Evolutionary conservation across 1,140 invertebrate genomes (phyloP).

Genomic region (Dreissena rostriformis): DNA sequence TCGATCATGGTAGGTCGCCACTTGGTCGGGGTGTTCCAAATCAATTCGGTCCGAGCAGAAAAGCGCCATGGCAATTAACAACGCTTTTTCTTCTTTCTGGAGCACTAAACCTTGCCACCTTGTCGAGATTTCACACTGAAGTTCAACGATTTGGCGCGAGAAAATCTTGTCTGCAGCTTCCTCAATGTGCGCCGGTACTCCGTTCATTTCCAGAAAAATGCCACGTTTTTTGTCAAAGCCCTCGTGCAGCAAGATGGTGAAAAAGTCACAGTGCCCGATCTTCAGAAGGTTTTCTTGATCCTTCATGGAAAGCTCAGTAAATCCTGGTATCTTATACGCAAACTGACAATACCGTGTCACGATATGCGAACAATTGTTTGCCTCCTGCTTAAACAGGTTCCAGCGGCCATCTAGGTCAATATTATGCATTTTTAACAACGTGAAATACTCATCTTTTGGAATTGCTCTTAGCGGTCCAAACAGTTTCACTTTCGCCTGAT

Average conservation of each 20-base stretch:
- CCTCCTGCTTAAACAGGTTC: conserved; percentile 41
- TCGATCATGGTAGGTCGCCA: conserved; percentile 17
- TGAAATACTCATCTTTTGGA: conserved; percentile 52
- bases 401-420: conserved; percentile 48
- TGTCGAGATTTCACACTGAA: conserved; percentile 19
- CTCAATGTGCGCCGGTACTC: conserved; percentile 39
- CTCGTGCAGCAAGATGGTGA: conserved; percentile 51
- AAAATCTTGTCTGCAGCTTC: conserved; percentile 56
- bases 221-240: conserved; percentile 40
- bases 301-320: conserved; percentile 23
- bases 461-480: conserved; percentile 49
- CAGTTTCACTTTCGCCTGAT: conserved; percentile 41
- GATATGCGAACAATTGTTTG: conserved; percentile 41
- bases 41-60: conserved; percentile 42
- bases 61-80: conserved; percentile 42
- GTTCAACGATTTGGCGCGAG: conserved; percentile 34
- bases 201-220: conserved; percentile 50
- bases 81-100: conserved; percentile 31
- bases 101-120: conserved; percentile 40
- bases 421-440: conserved; percentile 43
- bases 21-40: conserved; percentile 22
- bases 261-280: conserved; percentile 55
- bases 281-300: conserved; percentile 49
- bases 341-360: conserved; percentile 46
- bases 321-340: conserved; percentile 51